Base-by-base conservation (phyloP, 2,888 invertebrate species). In the Erpobdella octoculata region DNA sequence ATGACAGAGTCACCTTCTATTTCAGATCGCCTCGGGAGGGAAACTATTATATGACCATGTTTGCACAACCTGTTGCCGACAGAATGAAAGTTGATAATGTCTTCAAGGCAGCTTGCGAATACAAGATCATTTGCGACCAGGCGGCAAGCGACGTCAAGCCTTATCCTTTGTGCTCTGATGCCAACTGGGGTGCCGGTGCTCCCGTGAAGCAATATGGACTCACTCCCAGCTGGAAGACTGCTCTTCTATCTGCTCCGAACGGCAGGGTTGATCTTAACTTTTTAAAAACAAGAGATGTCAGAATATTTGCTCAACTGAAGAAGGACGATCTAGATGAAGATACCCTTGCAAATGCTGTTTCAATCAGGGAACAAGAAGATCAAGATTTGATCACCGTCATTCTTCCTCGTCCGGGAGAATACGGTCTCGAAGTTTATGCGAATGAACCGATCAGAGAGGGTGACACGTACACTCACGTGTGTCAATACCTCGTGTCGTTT, bases 281-380 rank as follows among this genome's bases (percentile, higher is more conserved):
- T 83, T 88, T 87, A 66, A 91, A 91, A 81, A 93, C 92, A 79
- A 88, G 89, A 77, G 86, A 87, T 71, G 90, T 96, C 2, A 79
- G 77, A 59, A 76, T 83, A 37, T 79, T 81, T 33, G 81, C 81
- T 71, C 81, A 82, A 71, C 78, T 83, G 69, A 76, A 79, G 41
- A 79, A 79, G 71, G 81, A 81, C 41, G 82, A 80, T n/a, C 76
- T 81, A 77, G 78, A 77, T 53, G 82, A 81, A 35, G 81, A 82
- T 35, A 78, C 78, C 5, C 78, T 83, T 35, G 82, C 82, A 72
- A 58, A 78, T 35, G 78, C 79, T 73, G 79, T 82, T 72, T 75
- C 72, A 5, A 80, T 81, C 25, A 73, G 78, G 31, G 81, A 82
- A 73, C 77, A 78, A 36, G 79, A 79, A 5, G 80, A 81, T 70